phyloP scores from a whole-genome alignment of 2,113 vertebrate species.

The Osmerus eperlanus region DNA sequence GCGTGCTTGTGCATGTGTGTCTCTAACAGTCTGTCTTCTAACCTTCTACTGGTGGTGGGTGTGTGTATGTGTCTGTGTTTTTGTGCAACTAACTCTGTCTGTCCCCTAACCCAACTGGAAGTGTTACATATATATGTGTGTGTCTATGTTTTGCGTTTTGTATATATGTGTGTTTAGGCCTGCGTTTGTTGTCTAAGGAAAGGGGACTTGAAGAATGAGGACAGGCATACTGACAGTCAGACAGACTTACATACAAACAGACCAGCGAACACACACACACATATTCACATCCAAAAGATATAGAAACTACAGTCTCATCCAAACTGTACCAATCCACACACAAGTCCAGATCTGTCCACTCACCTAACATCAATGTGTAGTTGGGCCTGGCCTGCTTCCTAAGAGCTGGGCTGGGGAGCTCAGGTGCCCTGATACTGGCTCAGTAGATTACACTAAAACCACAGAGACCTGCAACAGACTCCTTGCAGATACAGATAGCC shows the following conservation, averaged over 20 bases:
- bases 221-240: not conserved
- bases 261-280: not conserved
- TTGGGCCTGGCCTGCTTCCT: too few species aligned
- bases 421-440: constrained; percentile 30
- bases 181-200: constrained; percentile 19
- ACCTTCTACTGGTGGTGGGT: constrained; percentile 22
- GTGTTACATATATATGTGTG: constrained; percentile 15
- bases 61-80: constrained; percentile 22
- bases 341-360: too few species aligned
- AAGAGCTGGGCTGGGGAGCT: not conserved
- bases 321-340: not conserved
- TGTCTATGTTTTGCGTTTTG: constrained; percentile 31
- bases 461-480: constrained; percentile 34
- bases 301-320: not conserved
- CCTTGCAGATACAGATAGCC: constrained; percentile 51
- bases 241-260: not conserved
- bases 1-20: constrained; percentile 17
- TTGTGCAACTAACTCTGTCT: constrained; percentile 20
- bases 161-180: constrained; percentile 27
- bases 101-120: constrained; percentile 15
- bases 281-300: not conserved
- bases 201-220: constrained; percentile 3
- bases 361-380: too few species aligned
- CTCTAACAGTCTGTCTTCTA: not conserved
- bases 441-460: constrained; percentile 37